Evolutionary conservation across 2,888 invertebrate species (phyloP), one percentile per base, ranked within the genome.

Genomic region (Rhagium mordax): DNA sequence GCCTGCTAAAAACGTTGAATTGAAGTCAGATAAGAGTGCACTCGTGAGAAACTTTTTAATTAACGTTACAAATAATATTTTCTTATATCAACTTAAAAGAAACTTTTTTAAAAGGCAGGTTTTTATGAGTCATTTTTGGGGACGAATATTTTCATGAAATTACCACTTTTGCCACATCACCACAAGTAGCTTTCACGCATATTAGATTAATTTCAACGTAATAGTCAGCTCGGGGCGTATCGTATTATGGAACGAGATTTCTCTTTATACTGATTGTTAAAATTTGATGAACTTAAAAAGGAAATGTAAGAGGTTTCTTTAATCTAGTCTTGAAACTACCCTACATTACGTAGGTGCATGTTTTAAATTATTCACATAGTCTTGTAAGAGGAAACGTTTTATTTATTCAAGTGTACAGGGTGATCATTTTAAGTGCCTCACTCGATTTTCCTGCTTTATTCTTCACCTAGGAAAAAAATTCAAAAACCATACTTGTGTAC

Each of bases 91-190:
- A 3, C 24, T 24, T 3, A 24, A 24, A 24, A 24, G 24, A 24
- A 24, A 6, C 24, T 3, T 24, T 24, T 24, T 24, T 6, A 24
- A 24, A 24, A 24, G 24, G 6, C 24, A 24, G 24, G 6, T 6
- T 24, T 6, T 24, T 24, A n/a, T 41, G n/a, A 41, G 4, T 4
- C 2, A 41, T 41, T 41, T 41, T 41, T n/a, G n/a, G 15, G 55
- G 27, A 3, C 5, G 27, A 5, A 24, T 57, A 57, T 57, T 57
- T 24, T 57, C 55, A 57, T 57, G n/a, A 57, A 57, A 57, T 57
- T 57, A 57, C 21, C 55, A 13, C n/a, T 16, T 27, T 16, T 24
- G 3, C 24, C 55, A 13, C 55, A 15, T 15, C 21, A 13, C 55
- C 27, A 27, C 13, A 57, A 57, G 24, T 57, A 24, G 55, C 55